Evolutionary conservation across 2,888 invertebrate genomes (phyloP), one percentile per base, ranked within the genome.

Genomic region (Diploptera punctata): DNA sequence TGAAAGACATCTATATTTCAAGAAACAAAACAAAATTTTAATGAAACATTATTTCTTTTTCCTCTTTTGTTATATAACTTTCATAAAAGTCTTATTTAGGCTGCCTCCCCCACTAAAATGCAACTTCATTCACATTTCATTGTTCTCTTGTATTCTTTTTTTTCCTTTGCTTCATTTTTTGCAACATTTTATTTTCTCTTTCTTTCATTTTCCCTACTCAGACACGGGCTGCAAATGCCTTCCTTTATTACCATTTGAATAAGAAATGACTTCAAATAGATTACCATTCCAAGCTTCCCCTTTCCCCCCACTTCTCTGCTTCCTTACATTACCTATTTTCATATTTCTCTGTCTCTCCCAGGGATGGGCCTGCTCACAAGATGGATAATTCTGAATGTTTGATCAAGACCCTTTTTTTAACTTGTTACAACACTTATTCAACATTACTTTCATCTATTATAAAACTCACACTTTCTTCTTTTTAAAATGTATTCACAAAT

Each of bases 261-360:
- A 77, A 77, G 76, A 76, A 76, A 77, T 77, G 76, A 77, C 74
- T 76, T 76, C 74, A 76, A 77, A 77, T 77, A 77, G 77, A 77
- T 76, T 77, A 77, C 76, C 73, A 74, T 76, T 75, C 73, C 74
- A 47, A 21, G 67, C 67, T 60, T 49, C 62, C 71, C 43, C 33
- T 10, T 33, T 33, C 33, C 68, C 43, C 71, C 60, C 72, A 33
- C 21, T 26, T 21, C 54, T 54, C 54, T 69, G 69, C 72, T 70
- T 70, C 44, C 70, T 67, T 68, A 26, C 44, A 65, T 73, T 73
- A 69, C 60, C 70, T 73, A 73, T 73, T 73, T 73, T 73, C 70
- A 73, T 73, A 74, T 73, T 74, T 73, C 74, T 72, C 47, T 75
- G 44, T 68, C 75, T 67, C 75, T 61, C 75, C 33, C 24, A 60